Base-by-base conservation (phyloP, 2,797 vertebrate species). In the Ateles fusciceps region DNA sequence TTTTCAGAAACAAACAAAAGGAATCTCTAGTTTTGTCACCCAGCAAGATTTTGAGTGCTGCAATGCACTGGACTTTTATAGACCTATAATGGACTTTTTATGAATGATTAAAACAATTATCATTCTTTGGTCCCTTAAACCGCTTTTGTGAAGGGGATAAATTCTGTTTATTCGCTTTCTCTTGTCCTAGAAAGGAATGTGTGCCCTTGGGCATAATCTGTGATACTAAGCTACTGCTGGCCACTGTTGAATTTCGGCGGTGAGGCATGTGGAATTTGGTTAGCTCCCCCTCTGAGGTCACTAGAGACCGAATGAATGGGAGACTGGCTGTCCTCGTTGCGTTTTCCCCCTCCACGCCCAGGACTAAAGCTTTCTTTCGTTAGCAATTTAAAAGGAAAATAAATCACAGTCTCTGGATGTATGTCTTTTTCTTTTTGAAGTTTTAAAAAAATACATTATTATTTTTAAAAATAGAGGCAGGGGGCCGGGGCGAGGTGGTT, bases 371-470 rank as follows among this genome's bases (percentile, higher is more conserved):
- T 95, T 93, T 95, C 86, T 30, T 91, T 85, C 89, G 24, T 81
- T 89, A 93, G 28, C n/a, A 75, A 57, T 96, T 86, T 75, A 83
- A 76, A 84, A 85, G 61, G 68, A 87, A 91, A 95, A 68, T 72
- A 85, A 94, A 71, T 85, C 59, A 8, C 89, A 42, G n/a, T 72
- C 59, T 85, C 75, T 88, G 21, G 59, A 44, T 91, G 28, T 85
- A 21, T 39, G 21, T 57, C 5, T 57, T 44, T 72, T 91, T 52
- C 44, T 59, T 61, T 96, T 80, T 71, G n/a, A 84, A 89, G 59
- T 46, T 42, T 42, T 42, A 4, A 42, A 42, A 42, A 42, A 42
- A 42, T 42, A 42, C 4, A 42, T 42, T 42, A 42, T 42, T 42
- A 42, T 68, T 68, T 68, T n/a, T 2, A 19, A n/a, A 68, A 17